phyloP scores from a whole-genome alignment of 2,888 invertebrate species.

The Hipparchia semele region DNA sequence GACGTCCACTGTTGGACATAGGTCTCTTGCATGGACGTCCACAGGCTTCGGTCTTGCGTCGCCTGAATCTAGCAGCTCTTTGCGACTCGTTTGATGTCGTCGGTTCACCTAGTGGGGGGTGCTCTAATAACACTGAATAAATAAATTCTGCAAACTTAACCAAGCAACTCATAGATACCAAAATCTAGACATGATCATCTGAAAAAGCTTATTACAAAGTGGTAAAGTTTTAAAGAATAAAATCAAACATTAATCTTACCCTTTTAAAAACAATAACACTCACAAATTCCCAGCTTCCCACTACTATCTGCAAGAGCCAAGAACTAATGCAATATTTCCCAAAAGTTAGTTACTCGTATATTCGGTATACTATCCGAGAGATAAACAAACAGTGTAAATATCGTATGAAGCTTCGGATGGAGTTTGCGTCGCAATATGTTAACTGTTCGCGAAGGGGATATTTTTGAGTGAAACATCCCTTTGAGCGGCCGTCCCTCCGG shows the following conservation, averaged over 20 bases:
- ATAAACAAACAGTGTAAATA: slow-evolving; percentile 23
- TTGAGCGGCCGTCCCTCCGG: slow-evolving; percentile 56
- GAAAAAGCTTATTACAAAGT: not conserved
- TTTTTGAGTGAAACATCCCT: slow-evolving; percentile 54
- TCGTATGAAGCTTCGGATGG: slow-evolving; percentile 11
- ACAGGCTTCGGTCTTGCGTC: no score
- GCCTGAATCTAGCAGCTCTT: no score
- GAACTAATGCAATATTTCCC: slow-evolving; percentile 15
- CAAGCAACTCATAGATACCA: no score
- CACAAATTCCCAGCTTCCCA: not conserved
- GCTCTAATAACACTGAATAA: not conserved
- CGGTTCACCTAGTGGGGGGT: no score
- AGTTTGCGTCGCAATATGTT: slow-evolving; percentile 24
- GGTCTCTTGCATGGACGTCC: no score
- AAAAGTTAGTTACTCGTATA: slow-evolving; percentile 14
- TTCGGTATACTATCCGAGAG: not conserved
- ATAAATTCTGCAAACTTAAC: not conserved
- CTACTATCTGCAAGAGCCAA: not conserved
- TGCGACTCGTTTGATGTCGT: no score
- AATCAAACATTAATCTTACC: not conserved
- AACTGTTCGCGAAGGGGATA: slow-evolving; percentile 36
- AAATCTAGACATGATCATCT: not conserved
- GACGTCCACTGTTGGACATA: no score
- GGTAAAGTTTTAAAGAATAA: not conserved
- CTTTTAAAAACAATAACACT: not conserved